Evolutionary conservation across 1,140 invertebrate genomes (phyloP), one percentile per base, ranked within the genome.

Genomic region (Nephotettix cincticeps): DNA sequence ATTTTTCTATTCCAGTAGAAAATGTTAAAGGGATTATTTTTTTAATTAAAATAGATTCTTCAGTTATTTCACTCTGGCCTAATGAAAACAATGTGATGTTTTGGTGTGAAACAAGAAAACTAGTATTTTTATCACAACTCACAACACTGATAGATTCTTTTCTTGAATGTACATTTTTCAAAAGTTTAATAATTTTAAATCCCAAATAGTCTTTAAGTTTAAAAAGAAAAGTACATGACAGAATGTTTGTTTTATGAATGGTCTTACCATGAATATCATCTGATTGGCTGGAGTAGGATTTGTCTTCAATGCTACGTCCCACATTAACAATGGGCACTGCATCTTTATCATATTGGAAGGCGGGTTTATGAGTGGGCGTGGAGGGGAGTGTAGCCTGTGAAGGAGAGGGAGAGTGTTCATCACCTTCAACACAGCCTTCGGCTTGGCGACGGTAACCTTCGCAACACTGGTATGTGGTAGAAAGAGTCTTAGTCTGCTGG

Each of bases 391-490:
- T 43, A 43, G n/a, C 40, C n/a, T 43, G 9, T 51, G 17, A 51
- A n/a, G 21, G 47, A 51, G 17, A 19, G 6, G 17, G 47, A n/a
- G 47, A 51, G 3, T 3, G 47, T 36, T 58, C 27, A 25, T 67
- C 43, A 69, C 68, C 51, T 69, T 69, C 30, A 28, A 36, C 68
- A 58, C 68, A 69, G n/a, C 17, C 36, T 9, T 69, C 36, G 32
- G 19, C 51, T 36, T 61, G 47, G n/a, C 51, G 43, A 13, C 71
- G 71, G 30, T 23, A 67, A 21, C 71, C 71, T 23, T 72, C 51
- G 36, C 71, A 73, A 32, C 72, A 73, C 23, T 69, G 43, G 32
- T 71, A 71, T 9, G 65, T 63, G 13, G 69, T 67, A 43, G 70
- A 68, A 1, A 67, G 32, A 14, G 70, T 73, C 51, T 66, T 73